phyloP scores from a whole-genome alignment of 1,140 invertebrate species.

The Drosophila varians region DNA sequence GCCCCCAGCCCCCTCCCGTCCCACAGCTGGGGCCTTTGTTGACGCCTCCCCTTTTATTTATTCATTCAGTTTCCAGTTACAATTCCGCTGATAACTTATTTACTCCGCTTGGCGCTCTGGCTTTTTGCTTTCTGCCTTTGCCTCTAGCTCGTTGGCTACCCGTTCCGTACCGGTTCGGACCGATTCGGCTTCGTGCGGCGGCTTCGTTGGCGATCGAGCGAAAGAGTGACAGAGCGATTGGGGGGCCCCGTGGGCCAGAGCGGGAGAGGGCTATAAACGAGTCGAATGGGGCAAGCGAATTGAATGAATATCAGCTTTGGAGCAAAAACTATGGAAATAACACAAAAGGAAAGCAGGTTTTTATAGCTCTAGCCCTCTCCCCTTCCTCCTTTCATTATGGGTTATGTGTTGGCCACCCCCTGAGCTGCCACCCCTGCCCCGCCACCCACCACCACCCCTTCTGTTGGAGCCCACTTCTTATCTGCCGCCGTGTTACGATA shows the following conservation, averaged over 20 bases:
- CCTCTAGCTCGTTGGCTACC: slow-evolving; percentile 43
- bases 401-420: too few relatives aligned
- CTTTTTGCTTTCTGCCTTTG: slow-evolving; percentile 1
- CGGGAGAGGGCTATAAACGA: slow-evolving; percentile 20
- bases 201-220: slow-evolving; percentile 27
- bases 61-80: slow-evolving; percentile 74
- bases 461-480: slow-evolving; percentile 26
- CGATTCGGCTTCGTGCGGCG: slow-evolving; percentile 11
- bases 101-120: slow-evolving; percentile 66
- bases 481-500: slow-evolving; percentile 64
- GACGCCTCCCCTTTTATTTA: slow-evolving; percentile 78
- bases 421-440: neutral
- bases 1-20: slow-evolving; percentile 23
- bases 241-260: slow-evolving; percentile 1
- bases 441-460: neutral
- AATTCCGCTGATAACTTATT: slow-evolving; percentile 79
- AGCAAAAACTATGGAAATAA: slow-evolving; percentile 3
- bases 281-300: slow-evolving; percentile 58
- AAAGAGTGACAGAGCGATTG: slow-evolving; percentile 22
- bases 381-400: too few relatives aligned
- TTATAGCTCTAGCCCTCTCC: slow-evolving; percentile 7
- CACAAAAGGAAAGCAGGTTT: too few relatives aligned
- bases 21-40: slow-evolving; percentile 45
- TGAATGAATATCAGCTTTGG: slow-evolving; percentile 64
- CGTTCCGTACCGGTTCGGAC: slow-evolving; percentile 14